Evolutionary conservation across 53 echinoderm and acorn worm species (phyloP).

Genomic region (Luidia sarsii): DNA sequence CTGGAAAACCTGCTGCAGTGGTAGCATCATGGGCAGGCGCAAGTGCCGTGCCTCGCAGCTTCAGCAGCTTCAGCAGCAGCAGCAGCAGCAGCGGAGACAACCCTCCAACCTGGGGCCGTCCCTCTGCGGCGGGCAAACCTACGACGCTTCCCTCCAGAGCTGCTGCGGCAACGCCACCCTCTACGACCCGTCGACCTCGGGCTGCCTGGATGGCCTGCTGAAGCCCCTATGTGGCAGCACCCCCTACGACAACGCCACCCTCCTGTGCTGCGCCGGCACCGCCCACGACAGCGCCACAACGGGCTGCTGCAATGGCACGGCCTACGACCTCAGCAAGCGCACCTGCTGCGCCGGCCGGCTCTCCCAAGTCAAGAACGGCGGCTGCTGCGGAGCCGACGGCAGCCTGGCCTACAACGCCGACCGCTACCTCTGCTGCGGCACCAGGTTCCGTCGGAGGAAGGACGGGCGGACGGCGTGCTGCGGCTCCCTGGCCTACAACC

Average conservation of each 20-base stretch:
- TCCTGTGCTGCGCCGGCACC: slow-evolving; percentile 28
- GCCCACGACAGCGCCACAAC: background rate
- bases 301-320: slow-evolving; percentile 26
- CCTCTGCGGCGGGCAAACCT: background rate
- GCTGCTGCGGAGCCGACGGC: slow-evolving; percentile 44
- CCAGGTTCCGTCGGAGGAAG: background rate
- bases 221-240: slow-evolving; percentile 30
- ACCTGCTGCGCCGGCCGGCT: slow-evolving; percentile 31
- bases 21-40: background rate
- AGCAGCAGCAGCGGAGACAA: background rate
- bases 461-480: slow-evolving; percentile 60
- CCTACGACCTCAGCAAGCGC: slow-evolving; percentile 12
- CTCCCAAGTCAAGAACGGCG: slow-evolving; percentile 26
- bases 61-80: background rate
- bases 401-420: slow-evolving; percentile 13
- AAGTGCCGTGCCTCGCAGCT: background rate
- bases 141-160: background rate
- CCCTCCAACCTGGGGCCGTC: background rate
- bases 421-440: slow-evolving; percentile 4
- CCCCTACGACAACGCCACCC: slow-evolving; percentile 8
- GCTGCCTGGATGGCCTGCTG: slow-evolving; percentile 6
- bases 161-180: slow-evolving; percentile 12
- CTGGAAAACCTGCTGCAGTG: slow-evolving; percentile 37
- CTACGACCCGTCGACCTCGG: slow-evolving; percentile 12
- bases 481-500: slow-evolving; percentile 58